Base-by-base conservation (phyloP, 92 coral and sea anemone species). In the Micromussa lordhowensis region DNA sequence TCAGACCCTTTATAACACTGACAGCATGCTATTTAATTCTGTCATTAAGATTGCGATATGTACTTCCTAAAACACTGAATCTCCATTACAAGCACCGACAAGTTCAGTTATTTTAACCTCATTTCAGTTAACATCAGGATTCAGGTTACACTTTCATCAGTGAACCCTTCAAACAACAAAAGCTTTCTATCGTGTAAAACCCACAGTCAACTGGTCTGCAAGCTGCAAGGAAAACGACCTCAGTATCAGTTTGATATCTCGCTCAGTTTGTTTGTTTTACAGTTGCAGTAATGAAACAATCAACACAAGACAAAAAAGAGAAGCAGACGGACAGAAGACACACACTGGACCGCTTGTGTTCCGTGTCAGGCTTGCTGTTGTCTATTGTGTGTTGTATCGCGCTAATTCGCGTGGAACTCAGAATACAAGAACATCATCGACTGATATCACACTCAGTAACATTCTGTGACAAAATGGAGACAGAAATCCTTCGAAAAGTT, bases 151-250 rank as follows among this genome's bases (percentile, higher is more conserved):
- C 21, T 55, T 14, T 58, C 64, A 58, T 58, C n/a, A 2, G 64
- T 58, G 64, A 58, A 18, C n/a, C n/a, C n/a, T n/a, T 58, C 64
- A 24, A 18, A 13, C 19, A 54, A 35, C 17, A 14, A 54, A 16
- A 54, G 59, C 59, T 54, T 54, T 54, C 19, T 54, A 14, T 54
- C 59, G 59, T 54, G 13, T 54, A 13, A 54, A 54, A 54, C 59
- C 2, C 68, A 86, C 55, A 86, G 93, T 71, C 84, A 86, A 64
- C 93, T 86, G 87, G 73, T 79, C 44, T 72, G 80, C 38, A 90
- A 80, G 78, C 80, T 17, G 26, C 64, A 2, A 3, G 17, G 17
- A 55, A 16, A 88, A 38, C 38, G 4, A 35, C 38, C 38, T 35
- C 4, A 4, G 38, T 4, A 35, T 35, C 38, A n/a, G 38, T 35